phyloP scores from a whole-genome alignment of 2,113 vertebrate species.

The Athene noctua region DNA sequence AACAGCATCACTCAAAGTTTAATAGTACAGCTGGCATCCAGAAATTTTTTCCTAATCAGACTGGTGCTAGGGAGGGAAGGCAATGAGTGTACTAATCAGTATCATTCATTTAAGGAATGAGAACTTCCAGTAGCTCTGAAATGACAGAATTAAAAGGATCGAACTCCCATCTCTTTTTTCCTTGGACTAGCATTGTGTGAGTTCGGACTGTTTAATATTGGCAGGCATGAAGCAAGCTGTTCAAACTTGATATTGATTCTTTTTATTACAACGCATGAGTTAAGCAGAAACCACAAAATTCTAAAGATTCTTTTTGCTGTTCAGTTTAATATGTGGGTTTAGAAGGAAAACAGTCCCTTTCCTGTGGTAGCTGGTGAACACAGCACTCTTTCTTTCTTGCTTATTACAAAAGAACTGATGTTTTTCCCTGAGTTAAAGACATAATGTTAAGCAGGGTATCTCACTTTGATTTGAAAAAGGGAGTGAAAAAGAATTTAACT shows the following conservation, averaged over 20 bases:
- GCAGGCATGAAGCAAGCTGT: background rate
- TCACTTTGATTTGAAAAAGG: background rate
- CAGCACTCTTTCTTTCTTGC: background rate
- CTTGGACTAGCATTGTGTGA: background rate
- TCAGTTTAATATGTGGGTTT: background rate
- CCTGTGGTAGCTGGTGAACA: accelerated
- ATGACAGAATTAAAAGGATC: background rate
- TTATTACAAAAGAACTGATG: background rate
- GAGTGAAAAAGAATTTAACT: background rate
- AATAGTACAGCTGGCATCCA: background rate
- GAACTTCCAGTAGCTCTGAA: background rate
- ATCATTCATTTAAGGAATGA: background rate
- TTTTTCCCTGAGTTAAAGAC: background rate
- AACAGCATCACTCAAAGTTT: background rate
- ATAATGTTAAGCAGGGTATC: background rate
- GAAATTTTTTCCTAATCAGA: background rate
- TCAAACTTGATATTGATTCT: background rate
- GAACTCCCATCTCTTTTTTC: background rate
- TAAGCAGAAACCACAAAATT: background rate
- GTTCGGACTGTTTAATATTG: background rate
- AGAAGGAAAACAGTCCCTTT: background rate
- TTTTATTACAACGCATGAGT: background rate
- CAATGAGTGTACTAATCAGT: background rate
- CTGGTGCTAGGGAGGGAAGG: background rate
- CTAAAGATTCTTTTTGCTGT: background rate